These are phyloP conservation scores for Marmota monax DNA, from an alignment of 2,113 vertebrate species.

Conservation along the genomic window DNA sequence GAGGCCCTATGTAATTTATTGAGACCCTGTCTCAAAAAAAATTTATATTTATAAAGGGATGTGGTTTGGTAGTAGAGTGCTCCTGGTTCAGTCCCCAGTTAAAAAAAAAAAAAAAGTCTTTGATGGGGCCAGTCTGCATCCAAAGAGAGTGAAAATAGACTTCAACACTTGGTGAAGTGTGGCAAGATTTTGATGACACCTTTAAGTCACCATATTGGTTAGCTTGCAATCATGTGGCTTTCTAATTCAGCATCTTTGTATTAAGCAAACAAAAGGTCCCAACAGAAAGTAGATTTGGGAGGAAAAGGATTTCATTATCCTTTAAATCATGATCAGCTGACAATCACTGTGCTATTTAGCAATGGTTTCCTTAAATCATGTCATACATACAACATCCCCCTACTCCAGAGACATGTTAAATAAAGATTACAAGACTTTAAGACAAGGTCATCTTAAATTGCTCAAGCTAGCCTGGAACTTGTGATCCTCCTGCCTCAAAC, in stretches of 20 bases:
- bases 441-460: too few relatives aligned
- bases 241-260: not conserved
- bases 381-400: not conserved
- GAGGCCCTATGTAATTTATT: too few relatives aligned
- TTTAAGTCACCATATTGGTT: not conserved
- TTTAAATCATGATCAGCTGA: not conserved
- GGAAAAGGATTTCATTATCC: not conserved
- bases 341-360: not conserved
- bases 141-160: not conserved
- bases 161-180: not conserved
- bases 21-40: too few relatives aligned
- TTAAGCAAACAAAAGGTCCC: not conserved
- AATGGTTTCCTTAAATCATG: not conserved
- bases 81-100: too few relatives aligned
- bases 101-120: not conserved
- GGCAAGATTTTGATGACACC: not conserved
- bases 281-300: not conserved
- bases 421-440: not conserved
- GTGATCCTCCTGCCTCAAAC: not conserved
- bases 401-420: not conserved
- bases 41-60: too few relatives aligned
- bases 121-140: not conserved
- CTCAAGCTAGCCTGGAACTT: not conserved
- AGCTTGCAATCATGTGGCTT: not conserved
- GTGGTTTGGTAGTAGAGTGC: too few relatives aligned